A percentile compares a stretch with the other conserved stretches of the same genome.
Evolutionary conservation across 1,140 invertebrate species (phyloP).

Genomic region (Vollenhovia emeryi): DNA sequence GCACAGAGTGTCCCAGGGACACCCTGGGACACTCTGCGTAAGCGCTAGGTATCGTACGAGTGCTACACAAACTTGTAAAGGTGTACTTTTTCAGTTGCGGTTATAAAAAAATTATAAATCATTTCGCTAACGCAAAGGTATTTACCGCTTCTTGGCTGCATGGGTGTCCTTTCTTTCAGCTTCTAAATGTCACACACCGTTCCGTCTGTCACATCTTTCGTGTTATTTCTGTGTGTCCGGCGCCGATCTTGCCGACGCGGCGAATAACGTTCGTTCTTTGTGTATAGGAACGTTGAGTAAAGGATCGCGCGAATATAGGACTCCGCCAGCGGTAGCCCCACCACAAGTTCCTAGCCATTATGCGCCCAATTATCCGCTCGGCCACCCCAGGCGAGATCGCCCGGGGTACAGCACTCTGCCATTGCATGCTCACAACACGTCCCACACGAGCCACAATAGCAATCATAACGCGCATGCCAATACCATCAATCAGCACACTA

Average conservation of each 20-base stretch:
- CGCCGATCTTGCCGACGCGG: not conserved
- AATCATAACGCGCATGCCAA: conserved; percentile 82
- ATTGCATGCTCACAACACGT: conserved; percentile 84
- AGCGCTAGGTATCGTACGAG: conserved; percentile 17
- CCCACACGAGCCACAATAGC: conserved; percentile 77
- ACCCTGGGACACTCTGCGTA: not conserved
- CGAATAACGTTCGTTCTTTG: conserved; percentile 20
- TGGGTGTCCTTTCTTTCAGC: conserved; percentile 44
- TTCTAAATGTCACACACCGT: conserved; percentile 47
- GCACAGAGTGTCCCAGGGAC: not conserved
- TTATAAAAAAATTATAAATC: conserved; percentile 54
- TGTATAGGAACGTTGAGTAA: conserved; percentile 88
- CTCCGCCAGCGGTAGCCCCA: conserved; percentile 97
- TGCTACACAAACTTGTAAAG: conserved; percentile 60
- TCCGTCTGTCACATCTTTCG: not conserved
- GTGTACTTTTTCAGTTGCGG: conserved; percentile 59
- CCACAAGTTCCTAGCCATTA: conserved; percentile 98
- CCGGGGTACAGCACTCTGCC: conserved; percentile 94
- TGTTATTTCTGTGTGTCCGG: not conserved
- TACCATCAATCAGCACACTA: conserved; percentile 83
- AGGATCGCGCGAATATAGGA: conserved; percentile 94
- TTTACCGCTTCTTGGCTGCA: conserved; percentile 49
- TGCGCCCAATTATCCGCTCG: conserved; percentile 96
- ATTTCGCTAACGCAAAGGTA: conserved; percentile 53
- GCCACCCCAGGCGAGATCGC: conserved; percentile 91